Evolutionary conservation across 2,888 invertebrate species (phyloP), one percentile per base, ranked within the genome.

Genomic region (Yponomeuta cagnagella): DNA sequence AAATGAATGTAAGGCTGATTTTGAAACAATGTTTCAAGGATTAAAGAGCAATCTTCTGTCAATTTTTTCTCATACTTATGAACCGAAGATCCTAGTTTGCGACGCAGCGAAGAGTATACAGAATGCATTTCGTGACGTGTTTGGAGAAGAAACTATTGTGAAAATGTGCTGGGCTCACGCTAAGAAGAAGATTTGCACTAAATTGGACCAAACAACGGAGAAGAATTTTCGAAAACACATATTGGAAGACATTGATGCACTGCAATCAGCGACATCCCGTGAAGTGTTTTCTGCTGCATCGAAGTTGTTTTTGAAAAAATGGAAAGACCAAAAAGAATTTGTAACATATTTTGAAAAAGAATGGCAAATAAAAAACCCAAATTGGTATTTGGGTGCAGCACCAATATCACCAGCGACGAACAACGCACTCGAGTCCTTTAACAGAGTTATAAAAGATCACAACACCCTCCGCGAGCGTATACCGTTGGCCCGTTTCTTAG

Each of bases 401-500:
- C n/a, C n/a, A n/a, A n/a, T n/a, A n/a, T n/a, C n/a, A n/a, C n/a
- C n/a, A n/a, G n/a, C n/a, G n/a, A n/a, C n/a, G n/a, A n/a, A n/a
- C n/a, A n/a, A n/a, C n/a, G n/a, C n/a, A n/a, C n/a, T n/a, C n/a
- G n/a, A n/a, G n/a, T n/a, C n/a, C n/a, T n/a, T n/a, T n/a, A n/a
- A n/a, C n/a, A n/a, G n/a, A n/a, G n/a, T n/a, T 63, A 74, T 74
- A 10, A 73, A 73, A 74, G 23, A 23, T 23, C 23, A 23, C 10
- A 48, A 72, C 66, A 74, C 73, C 2, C 67, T 74, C 12, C 73
- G 75, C 33, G 75, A 75, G 70, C 74, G 74, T 58, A 70, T 73
- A 4, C 75, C 73, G 30, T 63, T 75, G 70, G 72, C 73, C n/a
- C 69, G 75, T 33, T 76, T 76, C 23, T 73, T 76, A 33, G 65